phyloP scores from a whole-genome alignment of 2,888 invertebrate species.

The Proisotoma minuta region DNA sequence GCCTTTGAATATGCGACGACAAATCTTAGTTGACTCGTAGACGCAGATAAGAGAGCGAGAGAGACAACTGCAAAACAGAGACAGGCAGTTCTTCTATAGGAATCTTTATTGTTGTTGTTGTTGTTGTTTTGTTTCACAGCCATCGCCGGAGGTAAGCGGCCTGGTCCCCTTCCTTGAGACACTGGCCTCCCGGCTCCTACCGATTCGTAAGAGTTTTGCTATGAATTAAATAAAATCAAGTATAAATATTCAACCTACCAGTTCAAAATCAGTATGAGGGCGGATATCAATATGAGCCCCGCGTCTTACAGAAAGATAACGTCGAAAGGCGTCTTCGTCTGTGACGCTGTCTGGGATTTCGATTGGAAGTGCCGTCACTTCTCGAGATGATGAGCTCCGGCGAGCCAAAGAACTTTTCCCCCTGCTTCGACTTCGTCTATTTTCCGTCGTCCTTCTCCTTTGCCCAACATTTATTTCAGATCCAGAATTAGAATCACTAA shows the following conservation, averaged over 20 bases:
- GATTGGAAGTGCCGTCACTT: slow-evolving; percentile 41
- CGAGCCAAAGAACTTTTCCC: neutral
- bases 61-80: slow-evolving; percentile 45
- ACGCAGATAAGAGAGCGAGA: slow-evolving; percentile 44
- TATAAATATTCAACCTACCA: neutral
- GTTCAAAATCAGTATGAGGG: slow-evolving; percentile 16
- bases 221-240: slow-evolving; percentile 7
- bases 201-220: slow-evolving; percentile 23
- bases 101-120: slow-evolving; percentile 16
- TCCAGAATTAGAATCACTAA: no score
- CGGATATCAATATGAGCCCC: slow-evolving; percentile 25
- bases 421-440: neutral
- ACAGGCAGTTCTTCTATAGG: slow-evolving; percentile 32
- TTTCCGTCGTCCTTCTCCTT: no score
- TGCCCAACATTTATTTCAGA: no score
- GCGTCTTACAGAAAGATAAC: slow-evolving; percentile 44
- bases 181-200: slow-evolving; percentile 27
- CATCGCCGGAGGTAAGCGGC: slow-evolving; percentile 8
- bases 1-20: slow-evolving; percentile 41
- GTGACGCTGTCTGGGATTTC: slow-evolving; percentile 42
- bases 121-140: slow-evolving; percentile 10
- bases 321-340: slow-evolving; percentile 42
- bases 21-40: slow-evolving; percentile 46
- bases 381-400: slow-evolving; percentile 6
- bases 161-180: no score